Evolutionary conservation across 1,140 invertebrate genomes (phyloP).

Genomic region (Rhyzopertha dominica): DNA sequence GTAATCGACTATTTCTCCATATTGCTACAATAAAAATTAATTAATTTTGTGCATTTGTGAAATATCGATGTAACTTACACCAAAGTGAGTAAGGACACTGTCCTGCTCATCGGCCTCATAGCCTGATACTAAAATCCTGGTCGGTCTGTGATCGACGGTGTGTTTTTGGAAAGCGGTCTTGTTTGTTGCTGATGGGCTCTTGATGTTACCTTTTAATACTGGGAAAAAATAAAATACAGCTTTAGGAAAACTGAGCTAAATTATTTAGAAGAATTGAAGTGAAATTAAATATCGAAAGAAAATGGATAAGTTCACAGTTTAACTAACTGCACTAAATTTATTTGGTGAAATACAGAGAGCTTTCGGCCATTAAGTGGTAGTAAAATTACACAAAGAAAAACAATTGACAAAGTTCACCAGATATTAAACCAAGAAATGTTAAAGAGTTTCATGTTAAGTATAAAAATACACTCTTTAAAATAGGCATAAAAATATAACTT

Average conservation of each 20-base stretch:
- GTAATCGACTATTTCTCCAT: conserved; percentile 65
- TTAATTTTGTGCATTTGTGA: no score
- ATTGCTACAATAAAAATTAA: conserved; percentile 67
- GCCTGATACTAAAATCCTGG: conserved; percentile 72
- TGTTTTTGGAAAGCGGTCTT: conserved; percentile 42
- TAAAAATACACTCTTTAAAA: no score
- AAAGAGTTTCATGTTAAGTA: no score
- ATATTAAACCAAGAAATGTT: no score
- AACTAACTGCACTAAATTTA: no score
- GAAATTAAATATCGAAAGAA: no score
- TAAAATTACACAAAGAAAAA: no score
- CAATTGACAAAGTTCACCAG: no score
- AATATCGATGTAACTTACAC: conserved; percentile 50
- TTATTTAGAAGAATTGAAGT: neutral
- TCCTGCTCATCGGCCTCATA: conserved; percentile 67
- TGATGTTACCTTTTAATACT: conserved; percentile 25
- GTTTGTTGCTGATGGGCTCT: conserved; percentile 34
- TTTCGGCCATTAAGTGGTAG: no score
- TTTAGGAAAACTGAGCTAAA: conserved; percentile 6
- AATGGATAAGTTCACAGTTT: no score
- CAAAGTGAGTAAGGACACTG: conserved; percentile 65
- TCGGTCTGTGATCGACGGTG: conserved; percentile 75
- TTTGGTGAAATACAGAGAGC: no score
- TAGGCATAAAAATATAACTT: no score
- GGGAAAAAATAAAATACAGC: conserved; percentile 7